Evolutionary conservation across 2,113 vertebrate species (phyloP).

Genomic region (Heloderma charlesbogerti): DNA sequence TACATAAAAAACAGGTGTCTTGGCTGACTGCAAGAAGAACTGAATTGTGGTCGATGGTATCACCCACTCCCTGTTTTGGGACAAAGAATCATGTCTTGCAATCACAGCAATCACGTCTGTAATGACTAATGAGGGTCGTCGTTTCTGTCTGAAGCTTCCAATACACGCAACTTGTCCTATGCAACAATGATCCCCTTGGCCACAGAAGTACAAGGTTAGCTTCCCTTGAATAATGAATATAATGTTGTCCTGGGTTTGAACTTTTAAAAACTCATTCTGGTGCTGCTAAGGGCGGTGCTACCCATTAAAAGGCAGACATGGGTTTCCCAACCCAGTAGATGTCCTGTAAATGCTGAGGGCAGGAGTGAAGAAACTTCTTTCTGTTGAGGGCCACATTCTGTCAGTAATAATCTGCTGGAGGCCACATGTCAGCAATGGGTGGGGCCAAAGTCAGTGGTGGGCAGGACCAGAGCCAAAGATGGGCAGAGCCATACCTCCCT

Average conservation of each 20-base stretch:
- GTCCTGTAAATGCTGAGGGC: too few species aligned
- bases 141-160: not conserved
- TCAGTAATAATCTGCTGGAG: too few species aligned
- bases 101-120: fast-evolving
- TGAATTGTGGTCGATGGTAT: slow-evolving; percentile 4
- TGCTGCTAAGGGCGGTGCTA: not conserved
- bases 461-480: too few species aligned
- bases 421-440: too few species aligned
- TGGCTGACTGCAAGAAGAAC: slow-evolving; percentile 12
- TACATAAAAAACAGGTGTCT: slow-evolving; percentile 26
- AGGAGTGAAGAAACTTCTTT: too few species aligned
- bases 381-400: too few species aligned
- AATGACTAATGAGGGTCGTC: not conserved
- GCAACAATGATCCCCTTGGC: not conserved
- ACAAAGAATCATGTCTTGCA: not conserved
- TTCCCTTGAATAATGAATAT: slow-evolving; percentile 7
- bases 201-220: not conserved
- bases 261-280: not conserved
- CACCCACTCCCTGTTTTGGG: not conserved
- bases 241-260: not conserved
- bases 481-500: too few species aligned
- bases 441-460: too few species aligned
- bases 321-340: too few species aligned
- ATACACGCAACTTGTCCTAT: not conserved
- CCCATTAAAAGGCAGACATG: not conserved